phyloP scores from a whole-genome alignment of 2,113 vertebrate species.

The Pituophis catenifer region DNA sequence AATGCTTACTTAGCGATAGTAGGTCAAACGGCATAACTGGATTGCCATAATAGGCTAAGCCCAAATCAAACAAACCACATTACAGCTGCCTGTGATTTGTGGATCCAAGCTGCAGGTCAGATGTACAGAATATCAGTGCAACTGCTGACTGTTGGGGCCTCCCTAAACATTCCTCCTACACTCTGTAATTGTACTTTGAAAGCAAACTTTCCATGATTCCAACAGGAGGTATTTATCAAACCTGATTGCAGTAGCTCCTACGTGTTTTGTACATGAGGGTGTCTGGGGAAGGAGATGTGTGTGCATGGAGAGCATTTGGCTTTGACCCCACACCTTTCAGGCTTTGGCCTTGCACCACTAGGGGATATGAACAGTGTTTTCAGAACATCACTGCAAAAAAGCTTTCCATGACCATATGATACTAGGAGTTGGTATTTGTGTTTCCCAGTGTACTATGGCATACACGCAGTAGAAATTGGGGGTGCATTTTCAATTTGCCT shows the following conservation, averaged over 20 bases:
- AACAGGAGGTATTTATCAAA: neutral
- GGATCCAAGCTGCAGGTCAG: neutral
- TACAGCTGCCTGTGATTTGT: neutral
- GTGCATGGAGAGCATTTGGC: neutral
- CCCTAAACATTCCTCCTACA: neutral
- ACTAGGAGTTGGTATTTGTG: neutral
- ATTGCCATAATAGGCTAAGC: neutral
- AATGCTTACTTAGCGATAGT: neutral
- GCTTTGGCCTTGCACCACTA: neutral
- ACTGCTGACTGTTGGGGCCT: neutral
- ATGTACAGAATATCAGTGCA: neutral
- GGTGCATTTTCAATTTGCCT: neutral
- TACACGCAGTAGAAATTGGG: neutral
- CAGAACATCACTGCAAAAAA: neutral
- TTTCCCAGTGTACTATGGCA: neutral
- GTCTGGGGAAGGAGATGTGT: neutral
- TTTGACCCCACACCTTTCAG: neutral
- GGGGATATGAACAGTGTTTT: neutral
- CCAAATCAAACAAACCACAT: neutral
- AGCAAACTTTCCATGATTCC: neutral
- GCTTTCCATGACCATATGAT: neutral
- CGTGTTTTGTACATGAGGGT: neutral
- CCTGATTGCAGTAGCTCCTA: neutral
- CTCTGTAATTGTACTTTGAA: neutral
- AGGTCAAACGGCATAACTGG: neutral